Base-by-base conservation (phyloP, 2,797 vertebrate genomes). In the Ciconia nigra region DNA sequence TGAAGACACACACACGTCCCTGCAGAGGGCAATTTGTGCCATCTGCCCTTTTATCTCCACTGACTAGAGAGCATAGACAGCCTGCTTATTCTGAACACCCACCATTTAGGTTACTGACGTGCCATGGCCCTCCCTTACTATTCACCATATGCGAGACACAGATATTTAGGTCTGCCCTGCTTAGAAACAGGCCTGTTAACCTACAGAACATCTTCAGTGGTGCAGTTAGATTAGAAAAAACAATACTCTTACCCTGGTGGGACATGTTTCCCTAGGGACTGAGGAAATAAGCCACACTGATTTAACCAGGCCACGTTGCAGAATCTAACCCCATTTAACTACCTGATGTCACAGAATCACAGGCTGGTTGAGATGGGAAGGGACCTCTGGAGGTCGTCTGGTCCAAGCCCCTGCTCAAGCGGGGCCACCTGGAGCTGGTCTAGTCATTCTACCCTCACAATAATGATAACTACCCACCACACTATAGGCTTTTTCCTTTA, bases 51-150 rank as follows among this genome's bases (percentile, higher is more conserved):
- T 58, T 25, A 78, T 63, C 35, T 42, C 35, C 26, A 3, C 76
- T 54, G 63, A 59, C 26, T 12, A 25, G 33, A 49, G 46, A 46
- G n/a, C 58, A 31, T 0, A 47, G 54, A 4, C 54, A 78, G 59
- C 35, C 51, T 33, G 51, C 55, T 39, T 12, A 31, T 13, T 28
- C 6, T 5, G 20, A 87, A 72, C 29, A 49, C 14, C 46, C 11
- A 25, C 59, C 0, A 0, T 26, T 44, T 13, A 26, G n/a, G 20
- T 65, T 24, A 37, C 3, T 33, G 16, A 15, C 35, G 49, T 5
- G 3, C 54, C 37, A 13, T 1, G 9, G 15, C 58, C 42, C 67
- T 62, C 35, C 42, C 13, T 55, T 21, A 37, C 65, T 33, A 20
- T 47, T 59, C 28, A 28, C 37, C 28, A 11, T 39, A 59, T 19